Evolutionary conservation across 2,888 invertebrate genomes (phyloP).

Genomic region (Oxycera nigricornis): DNA sequence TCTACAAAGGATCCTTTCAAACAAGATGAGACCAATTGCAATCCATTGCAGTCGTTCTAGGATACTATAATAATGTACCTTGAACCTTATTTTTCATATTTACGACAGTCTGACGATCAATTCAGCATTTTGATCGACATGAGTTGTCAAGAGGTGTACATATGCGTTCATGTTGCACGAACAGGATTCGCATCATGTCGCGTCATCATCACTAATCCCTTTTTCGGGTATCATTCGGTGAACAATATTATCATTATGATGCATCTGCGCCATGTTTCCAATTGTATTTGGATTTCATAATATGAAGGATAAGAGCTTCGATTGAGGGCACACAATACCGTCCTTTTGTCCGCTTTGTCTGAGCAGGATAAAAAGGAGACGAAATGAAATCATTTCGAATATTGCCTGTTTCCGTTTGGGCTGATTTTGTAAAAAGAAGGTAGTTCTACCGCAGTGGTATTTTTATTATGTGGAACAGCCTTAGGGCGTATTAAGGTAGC

Average conservation of each 20-base stretch:
- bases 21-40: constrained; percentile 39
- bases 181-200: neutral
- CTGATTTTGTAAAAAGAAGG: too few relatives aligned
- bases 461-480: too few relatives aligned
- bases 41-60: neutral
- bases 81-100: neutral
- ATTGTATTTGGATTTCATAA: neutral
- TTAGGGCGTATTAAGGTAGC: too few relatives aligned
- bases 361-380: constrained; percentile 36
- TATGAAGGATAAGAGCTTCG: neutral
- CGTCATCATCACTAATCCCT: constrained; percentile 8
- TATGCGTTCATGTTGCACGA: neutral
- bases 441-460: too few relatives aligned
- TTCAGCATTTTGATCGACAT: neutral
- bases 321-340: neutral
- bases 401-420: constrained; percentile 29
- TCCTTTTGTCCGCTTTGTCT: constrained; percentile 24
- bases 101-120: neutral
- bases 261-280: constrained; percentile 41
- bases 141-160: neutral
- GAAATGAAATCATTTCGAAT: constrained; percentile 36
- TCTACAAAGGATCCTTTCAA: neutral
- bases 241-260: constrained; percentile 15
- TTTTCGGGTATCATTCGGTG: too few relatives aligned
- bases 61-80: neutral